Evolutionary conservation across 2,888 invertebrate species (phyloP).

Genomic region (Parthenolecanium corni): DNA sequence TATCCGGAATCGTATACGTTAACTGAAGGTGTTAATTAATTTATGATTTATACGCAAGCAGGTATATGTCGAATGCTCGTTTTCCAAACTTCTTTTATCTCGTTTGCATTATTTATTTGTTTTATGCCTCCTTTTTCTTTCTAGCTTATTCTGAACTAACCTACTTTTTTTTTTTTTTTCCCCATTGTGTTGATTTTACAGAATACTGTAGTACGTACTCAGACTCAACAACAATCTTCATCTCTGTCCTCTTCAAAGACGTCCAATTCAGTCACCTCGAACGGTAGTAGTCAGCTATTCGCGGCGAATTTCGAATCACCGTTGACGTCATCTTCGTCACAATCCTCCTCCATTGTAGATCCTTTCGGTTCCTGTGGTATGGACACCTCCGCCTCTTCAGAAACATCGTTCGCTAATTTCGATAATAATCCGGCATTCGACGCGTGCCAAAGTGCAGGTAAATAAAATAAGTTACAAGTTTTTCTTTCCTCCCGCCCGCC

Average conservation of each 20-base stretch:
- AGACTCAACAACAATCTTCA: neutral
- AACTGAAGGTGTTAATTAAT: too few species aligned
- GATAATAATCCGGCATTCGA: constrained; percentile 59
- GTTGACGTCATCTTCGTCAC: constrained; percentile 6
- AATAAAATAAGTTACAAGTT: too few species aligned
- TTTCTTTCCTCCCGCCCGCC: too few species aligned
- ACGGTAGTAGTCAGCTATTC: constrained; percentile 19
- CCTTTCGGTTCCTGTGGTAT: constrained; percentile 14
- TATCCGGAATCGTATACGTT: too few species aligned
- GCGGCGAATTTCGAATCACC: constrained; percentile 19
- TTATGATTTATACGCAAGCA: too few species aligned
- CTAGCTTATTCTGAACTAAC: too few species aligned
- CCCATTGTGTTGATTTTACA: too few species aligned
- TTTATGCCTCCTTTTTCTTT: too few species aligned
- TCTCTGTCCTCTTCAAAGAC: too few species aligned
- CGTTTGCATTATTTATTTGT: too few species aligned
- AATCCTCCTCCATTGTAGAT: neutral
- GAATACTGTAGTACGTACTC: constrained; percentile 13
- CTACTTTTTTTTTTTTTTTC: neutral
- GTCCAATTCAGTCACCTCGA: constrained; percentile 15
- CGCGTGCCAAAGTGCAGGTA: constrained; percentile 31
- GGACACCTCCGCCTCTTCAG: constrained; percentile 43
- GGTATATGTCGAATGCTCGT: too few species aligned
- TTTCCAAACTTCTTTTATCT: too few species aligned
- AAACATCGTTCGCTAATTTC: constrained; percentile 45